phyloP scores from a whole-genome alignment of 37 sponge, comb jelly and placozoan species.

The Agelas oroides region DNA sequence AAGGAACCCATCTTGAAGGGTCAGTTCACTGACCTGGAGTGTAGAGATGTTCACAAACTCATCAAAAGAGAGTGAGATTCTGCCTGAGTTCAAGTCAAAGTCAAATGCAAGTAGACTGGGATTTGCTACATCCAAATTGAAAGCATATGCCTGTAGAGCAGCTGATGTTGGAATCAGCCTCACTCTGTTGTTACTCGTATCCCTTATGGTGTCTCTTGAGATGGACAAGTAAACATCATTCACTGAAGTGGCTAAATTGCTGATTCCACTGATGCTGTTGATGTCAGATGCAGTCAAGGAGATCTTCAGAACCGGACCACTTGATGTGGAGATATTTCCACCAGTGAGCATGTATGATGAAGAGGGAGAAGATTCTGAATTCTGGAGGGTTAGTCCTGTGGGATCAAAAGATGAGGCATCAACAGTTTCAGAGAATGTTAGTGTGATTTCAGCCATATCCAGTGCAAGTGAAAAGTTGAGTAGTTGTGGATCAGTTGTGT shows the following conservation, averaged over 20 bases:
- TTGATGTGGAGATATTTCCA: slow-evolving; percentile 22
- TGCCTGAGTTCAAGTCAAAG: slow-evolving; percentile 58
- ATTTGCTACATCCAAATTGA: slow-evolving; percentile 71
- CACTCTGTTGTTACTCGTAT: slow-evolving; percentile 77
- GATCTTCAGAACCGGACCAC: slow-evolving; percentile 51
- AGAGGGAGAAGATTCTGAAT: slow-evolving; percentile 35
- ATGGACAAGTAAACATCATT: slow-evolving; percentile 65
- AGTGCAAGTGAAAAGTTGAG: slow-evolving; percentile 68
- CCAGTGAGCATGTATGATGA: slow-evolving; percentile 67
- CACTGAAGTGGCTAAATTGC: slow-evolving; percentile 50
- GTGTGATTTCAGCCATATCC: slow-evolving; percentile 46
- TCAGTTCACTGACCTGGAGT: slow-evolving; percentile 56
- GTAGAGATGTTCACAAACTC: slow-evolving; percentile 79
- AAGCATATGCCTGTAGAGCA: slow-evolving; percentile 52
- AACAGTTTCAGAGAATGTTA: slow-evolving; percentile 89
- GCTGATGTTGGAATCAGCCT: slow-evolving; percentile 1
- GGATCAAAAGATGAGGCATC: slow-evolving; percentile 61
- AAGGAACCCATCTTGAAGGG: slow-evolving; percentile 69
- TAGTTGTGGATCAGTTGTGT: slow-evolving; percentile 74
- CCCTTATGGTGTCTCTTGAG: slow-evolving; percentile 41
- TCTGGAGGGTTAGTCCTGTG: slow-evolving; percentile 65
- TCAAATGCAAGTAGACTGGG: slow-evolving; percentile 72
- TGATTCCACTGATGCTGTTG: slow-evolving; percentile 48
- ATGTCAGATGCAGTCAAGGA: slow-evolving; percentile 52
- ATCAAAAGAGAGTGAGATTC: slow-evolving; percentile 75